phyloP scores from a whole-genome alignment of 92 coral and sea anemone species.

The Anthopleura xanthogrammica region DNA sequence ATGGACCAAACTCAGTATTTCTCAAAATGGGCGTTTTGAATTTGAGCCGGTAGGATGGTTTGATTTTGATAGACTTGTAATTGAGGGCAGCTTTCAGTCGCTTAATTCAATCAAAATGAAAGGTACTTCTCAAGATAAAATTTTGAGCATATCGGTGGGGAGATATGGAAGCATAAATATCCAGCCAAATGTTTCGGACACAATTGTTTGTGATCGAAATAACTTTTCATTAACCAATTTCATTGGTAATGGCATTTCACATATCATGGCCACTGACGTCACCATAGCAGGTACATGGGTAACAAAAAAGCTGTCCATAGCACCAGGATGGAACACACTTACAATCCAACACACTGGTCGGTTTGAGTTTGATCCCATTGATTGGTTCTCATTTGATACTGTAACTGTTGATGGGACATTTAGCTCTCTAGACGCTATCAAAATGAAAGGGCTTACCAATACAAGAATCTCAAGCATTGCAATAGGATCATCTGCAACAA shows the following conservation, averaged over 20 bases:
- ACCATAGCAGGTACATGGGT: constrained; percentile 37
- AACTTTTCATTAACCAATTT: constrained; percentile 3
- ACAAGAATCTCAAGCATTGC: constrained; percentile 16
- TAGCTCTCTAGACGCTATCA: constrained; percentile 30
- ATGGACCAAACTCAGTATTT: constrained; percentile 31
- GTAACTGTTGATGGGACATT: constrained; percentile 31
- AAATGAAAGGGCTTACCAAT: constrained; percentile 43
- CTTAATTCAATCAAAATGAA: constrained; percentile 32
- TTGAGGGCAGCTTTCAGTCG: constrained; percentile 38
- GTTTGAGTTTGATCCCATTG: constrained; percentile 39
- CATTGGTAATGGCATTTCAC: constrained; percentile 16
- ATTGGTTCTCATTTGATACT: constrained; percentile 24
- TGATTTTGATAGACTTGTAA: not conserved
- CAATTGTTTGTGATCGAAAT: constrained; percentile 13
- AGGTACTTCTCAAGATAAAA: constrained; percentile 33
- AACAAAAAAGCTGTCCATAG: constrained; percentile 30
- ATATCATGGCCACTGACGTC: constrained; percentile 23
- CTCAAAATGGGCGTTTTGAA: constrained; percentile 26
- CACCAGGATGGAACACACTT: constrained; percentile 32
- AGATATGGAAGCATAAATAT: constrained; percentile 11
- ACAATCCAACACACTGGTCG: constrained; percentile 22
- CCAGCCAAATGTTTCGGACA: not conserved
- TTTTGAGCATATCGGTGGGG: constrained; percentile 23
- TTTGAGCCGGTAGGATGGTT: constrained; percentile 32
- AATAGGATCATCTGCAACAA: constrained; percentile 28